Evolutionary conservation across 2,797 vertebrate genomes (phyloP).

Genomic region (Chloroceryle inda): DNA sequence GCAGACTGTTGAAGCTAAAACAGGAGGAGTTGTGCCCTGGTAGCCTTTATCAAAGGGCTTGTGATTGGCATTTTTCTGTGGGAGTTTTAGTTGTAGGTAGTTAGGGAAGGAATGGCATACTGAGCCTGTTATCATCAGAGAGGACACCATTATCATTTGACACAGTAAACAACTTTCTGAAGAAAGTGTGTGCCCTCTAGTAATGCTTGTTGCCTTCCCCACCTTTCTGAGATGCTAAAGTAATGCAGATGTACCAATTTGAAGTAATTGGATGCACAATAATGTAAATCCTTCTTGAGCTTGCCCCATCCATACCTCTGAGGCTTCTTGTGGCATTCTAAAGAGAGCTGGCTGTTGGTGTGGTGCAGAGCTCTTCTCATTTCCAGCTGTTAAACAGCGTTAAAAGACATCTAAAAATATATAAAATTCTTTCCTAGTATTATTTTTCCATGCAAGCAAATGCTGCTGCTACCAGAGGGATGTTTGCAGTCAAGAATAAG

Average conservation of each 20-base stretch:
- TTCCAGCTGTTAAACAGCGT: conserved; percentile 71
- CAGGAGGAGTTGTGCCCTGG: background rate
- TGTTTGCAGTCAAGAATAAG: conserved; percentile 42
- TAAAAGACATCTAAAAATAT: conserved; percentile 69
- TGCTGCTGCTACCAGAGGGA: conserved; percentile 9
- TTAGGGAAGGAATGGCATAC: background rate
- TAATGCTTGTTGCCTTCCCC: background rate
- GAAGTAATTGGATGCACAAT: background rate
- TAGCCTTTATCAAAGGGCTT: background rate
- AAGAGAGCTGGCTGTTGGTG: background rate
- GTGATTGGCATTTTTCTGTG: background rate
- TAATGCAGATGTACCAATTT: background rate
- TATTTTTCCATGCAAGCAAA: conserved; percentile 55
- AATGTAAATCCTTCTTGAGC: background rate
- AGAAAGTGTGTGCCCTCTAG: background rate
- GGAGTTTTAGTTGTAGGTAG: background rate
- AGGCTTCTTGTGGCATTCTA: background rate
- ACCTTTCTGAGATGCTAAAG: background rate
- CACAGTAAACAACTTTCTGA: background rate
- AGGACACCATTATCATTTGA: background rate
- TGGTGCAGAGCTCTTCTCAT: background rate
- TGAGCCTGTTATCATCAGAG: background rate
- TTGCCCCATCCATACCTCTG: background rate
- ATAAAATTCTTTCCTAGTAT: conserved; percentile 76
- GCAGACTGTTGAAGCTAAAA: background rate